phyloP scores from a whole-genome alignment of 2,888 invertebrate genomes.

The Cosmia pyralina region DNA sequence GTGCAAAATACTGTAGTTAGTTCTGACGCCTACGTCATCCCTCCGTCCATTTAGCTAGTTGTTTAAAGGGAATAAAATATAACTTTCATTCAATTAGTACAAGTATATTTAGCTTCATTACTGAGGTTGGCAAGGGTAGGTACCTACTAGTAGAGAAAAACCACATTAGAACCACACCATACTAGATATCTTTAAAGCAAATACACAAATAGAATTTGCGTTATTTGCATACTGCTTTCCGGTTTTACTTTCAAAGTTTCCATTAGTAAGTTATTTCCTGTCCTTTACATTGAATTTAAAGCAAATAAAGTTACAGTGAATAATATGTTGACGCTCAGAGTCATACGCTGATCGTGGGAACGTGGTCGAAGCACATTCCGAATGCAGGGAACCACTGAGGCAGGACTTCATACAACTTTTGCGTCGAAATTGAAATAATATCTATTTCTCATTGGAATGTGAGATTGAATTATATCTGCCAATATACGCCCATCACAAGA shows the following conservation, averaged over 20 bases:
- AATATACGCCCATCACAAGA: not conserved
- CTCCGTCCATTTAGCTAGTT: conserved; percentile 1
- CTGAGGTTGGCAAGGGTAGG: not conserved
- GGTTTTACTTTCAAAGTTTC: not conserved
- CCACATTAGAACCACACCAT: not conserved
- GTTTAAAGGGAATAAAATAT: conserved; percentile 26
- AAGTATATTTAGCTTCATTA: conserved; percentile 1
- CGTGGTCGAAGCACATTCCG: conserved; percentile 15
- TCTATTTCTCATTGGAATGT: conserved; percentile 8
- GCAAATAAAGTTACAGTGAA: conserved; percentile 13
- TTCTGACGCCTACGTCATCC: conserved; percentile 1
- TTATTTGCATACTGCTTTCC: conserved; percentile 8
- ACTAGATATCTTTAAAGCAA: not conserved
- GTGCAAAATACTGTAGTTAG: conserved; percentile 12
- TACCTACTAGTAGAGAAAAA: not conserved
- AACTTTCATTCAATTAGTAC: conserved; percentile 21
- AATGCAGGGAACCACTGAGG: conserved; percentile 14
- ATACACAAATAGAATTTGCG: not conserved
- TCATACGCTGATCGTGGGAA: conserved; percentile 37
- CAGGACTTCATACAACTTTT: conserved; percentile 19
- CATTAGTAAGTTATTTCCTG: conserved; percentile 3
- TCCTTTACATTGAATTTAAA: conserved; percentile 29
- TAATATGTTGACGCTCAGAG: conserved; percentile 34
- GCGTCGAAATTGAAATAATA: conserved; percentile 31
- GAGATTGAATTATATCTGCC: not conserved